phyloP scores from a whole-genome alignment of 1,140 invertebrate genomes.

The Lordiphosa stackelbergi region DNA sequence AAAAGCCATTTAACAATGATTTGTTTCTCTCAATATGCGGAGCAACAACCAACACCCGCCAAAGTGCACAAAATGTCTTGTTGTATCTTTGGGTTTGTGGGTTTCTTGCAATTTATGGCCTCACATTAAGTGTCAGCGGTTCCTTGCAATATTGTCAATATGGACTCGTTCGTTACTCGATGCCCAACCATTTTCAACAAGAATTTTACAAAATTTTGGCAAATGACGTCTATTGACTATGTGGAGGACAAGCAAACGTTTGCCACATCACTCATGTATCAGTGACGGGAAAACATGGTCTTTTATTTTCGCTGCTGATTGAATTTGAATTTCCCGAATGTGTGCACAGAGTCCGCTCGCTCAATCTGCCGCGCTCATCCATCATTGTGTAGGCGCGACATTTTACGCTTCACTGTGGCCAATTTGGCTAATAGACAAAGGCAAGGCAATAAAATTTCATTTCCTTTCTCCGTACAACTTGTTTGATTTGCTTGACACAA shows the following conservation, averaged over 20 bases:
- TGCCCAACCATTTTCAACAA: too few relatives aligned
- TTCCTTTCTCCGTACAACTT: slow-evolving; percentile 14
- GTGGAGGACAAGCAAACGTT: slow-evolving; percentile 8
- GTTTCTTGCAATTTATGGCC: slow-evolving; percentile 42
- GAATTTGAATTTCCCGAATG: slow-evolving; percentile 35
- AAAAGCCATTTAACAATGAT: slow-evolving; percentile 44
- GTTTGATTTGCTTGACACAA: slow-evolving; percentile 51
- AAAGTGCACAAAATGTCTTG: slow-evolving; percentile 30
- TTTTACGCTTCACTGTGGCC: slow-evolving; percentile 52
- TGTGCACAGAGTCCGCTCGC: not conserved
- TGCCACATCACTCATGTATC: slow-evolving; percentile 30
- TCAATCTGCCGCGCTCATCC: slow-evolving; percentile 23
- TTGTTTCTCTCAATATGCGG: slow-evolving; percentile 49
- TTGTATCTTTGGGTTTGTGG: slow-evolving; percentile 18
- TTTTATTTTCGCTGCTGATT: slow-evolving; percentile 33
- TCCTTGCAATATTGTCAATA: slow-evolving; percentile 2
- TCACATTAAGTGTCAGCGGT: not conserved
- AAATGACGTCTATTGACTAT: slow-evolving; percentile 24
- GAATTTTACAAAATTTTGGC: slow-evolving; percentile 21
- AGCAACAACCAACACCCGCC: slow-evolving; percentile 14
- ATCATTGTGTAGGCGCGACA: slow-evolving; percentile 45
- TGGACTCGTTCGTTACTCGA: not conserved
- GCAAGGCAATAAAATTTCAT: slow-evolving; percentile 1
- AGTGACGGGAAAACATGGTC: not conserved
- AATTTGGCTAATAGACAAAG: slow-evolving; percentile 60